Conservation (phyloP, 2,113 vertebrate genomes). For the Nettapus auritus region DNA sequence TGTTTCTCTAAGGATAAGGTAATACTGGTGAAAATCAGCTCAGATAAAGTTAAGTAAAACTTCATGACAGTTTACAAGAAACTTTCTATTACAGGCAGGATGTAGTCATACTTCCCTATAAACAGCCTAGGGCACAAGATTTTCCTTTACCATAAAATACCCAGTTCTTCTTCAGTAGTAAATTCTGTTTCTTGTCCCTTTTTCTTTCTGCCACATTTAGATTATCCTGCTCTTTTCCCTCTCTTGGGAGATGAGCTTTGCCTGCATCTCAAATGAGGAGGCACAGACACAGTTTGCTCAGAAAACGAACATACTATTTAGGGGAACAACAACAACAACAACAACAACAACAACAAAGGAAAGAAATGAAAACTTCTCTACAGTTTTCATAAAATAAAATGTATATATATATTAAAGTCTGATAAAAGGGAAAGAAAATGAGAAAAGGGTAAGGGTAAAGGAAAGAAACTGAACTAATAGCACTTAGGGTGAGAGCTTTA, state of each 20-base stretch:
- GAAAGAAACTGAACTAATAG: not conserved
- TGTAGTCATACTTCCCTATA: not conserved
- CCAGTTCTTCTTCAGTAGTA: not conserved
- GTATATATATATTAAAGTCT: not conserved
- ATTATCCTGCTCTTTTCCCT: not conserved
- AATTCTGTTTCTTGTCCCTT: not conserved
- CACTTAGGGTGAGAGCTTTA: not conserved
- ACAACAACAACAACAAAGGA: no score
- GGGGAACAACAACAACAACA: not conserved
- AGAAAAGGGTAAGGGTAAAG: not conserved
- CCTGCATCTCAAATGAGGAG: not conserved
- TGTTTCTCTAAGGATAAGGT: not conserved
- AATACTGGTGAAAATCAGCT: not conserved
- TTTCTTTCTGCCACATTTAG: not conserved
- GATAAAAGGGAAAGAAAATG: not conserved
- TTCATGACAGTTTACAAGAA: not conserved
- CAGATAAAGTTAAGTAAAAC: not conserved
- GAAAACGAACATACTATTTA: not conserved
- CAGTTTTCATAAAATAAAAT: not conserved
- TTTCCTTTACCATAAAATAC: not conserved
- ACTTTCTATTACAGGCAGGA: not conserved
- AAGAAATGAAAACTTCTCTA: not conserved
- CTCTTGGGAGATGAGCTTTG: not conserved
- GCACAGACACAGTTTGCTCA: not conserved
- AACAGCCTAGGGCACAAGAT: not conserved